Conservation (phyloP, 2,888 invertebrate species). For the Lamellibrachia columna region DNA sequence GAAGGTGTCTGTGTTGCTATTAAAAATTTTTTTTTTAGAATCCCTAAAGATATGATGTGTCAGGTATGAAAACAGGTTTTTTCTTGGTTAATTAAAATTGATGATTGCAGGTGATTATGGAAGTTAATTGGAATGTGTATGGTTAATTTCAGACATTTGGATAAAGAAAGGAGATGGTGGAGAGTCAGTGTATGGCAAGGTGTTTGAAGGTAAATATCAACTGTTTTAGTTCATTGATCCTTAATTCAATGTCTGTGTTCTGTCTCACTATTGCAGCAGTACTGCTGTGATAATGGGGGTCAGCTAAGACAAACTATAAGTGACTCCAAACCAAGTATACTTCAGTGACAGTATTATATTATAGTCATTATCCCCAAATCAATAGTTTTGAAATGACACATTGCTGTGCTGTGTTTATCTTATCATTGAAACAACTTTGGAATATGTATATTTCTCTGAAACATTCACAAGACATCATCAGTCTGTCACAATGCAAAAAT, state of each 20-base stretch:
- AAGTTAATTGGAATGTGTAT: background rate
- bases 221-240: background rate
- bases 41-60: background rate
- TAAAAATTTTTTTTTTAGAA: background rate
- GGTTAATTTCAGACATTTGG: conserved; percentile 57
- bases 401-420: background rate
- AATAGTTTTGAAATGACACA: too few relatives aligned
- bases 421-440: background rate
- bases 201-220: conserved; percentile 63
- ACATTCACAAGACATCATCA: background rate
- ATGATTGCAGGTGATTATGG: background rate
- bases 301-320: too few relatives aligned
- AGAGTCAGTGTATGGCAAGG: conserved; percentile 63
- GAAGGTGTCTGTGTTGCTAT: too few relatives aligned
- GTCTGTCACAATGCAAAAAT: background rate
- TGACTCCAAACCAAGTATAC: too few relatives aligned
- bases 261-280: too few relatives aligned
- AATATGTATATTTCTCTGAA: conserved; percentile 26
- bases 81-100: background rate
- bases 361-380: too few relatives aligned
- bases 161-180: conserved; percentile 64
- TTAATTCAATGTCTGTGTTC: background rate
- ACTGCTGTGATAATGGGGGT: too few relatives aligned
- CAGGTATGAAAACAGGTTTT: background rate
- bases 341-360: too few relatives aligned